A percentile compares a stretch with the other conserved stretches of the same genome.
Evolutionary conservation across 2,888 invertebrate species (phyloP).

Genomic region (Chrysolina americana): DNA sequence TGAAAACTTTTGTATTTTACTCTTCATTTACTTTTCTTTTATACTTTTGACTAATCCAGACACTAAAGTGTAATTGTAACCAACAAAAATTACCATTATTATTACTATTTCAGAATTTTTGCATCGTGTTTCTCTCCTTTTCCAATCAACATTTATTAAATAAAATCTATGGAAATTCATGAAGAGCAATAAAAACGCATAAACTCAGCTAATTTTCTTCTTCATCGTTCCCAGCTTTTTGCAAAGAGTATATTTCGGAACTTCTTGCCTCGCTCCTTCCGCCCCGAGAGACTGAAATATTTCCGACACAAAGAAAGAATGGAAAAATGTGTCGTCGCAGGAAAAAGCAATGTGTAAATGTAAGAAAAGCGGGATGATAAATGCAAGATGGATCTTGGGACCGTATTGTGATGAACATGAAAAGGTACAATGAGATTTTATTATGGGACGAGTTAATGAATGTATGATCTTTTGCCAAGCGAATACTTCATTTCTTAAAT

Average conservation of each 20-base stretch:
- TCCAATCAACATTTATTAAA: too few species aligned
- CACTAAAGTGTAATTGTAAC: too few species aligned
- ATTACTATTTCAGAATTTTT: too few species aligned
- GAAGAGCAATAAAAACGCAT: too few species aligned
- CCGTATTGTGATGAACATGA: conserved; percentile 63
- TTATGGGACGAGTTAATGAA: conserved; percentile 61
- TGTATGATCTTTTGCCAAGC: conserved; percentile 33
- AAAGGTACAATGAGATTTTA: conserved; percentile 59
- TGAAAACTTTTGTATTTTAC: too few species aligned
- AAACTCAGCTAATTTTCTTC: too few species aligned
- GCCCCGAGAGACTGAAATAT: conserved; percentile 60
- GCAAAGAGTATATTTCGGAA: neutral
- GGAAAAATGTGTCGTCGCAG: conserved; percentile 63
- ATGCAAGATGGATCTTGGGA: conserved; percentile 60
- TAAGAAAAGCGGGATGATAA: conserved; percentile 63
- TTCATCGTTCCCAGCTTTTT: neutral
- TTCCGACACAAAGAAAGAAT: conserved; percentile 60
- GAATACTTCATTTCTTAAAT: neutral
- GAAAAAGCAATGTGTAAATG: conserved; percentile 63
- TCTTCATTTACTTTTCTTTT: too few species aligned
- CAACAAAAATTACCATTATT: too few species aligned
- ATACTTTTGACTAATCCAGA: too few species aligned
- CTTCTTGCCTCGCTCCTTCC: conserved; percentile 36
- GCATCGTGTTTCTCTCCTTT: too few species aligned
- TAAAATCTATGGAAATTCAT: too few species aligned